phyloP scores from a whole-genome alignment of 2,888 invertebrate genomes.

The Dendrolimus houi region DNA sequence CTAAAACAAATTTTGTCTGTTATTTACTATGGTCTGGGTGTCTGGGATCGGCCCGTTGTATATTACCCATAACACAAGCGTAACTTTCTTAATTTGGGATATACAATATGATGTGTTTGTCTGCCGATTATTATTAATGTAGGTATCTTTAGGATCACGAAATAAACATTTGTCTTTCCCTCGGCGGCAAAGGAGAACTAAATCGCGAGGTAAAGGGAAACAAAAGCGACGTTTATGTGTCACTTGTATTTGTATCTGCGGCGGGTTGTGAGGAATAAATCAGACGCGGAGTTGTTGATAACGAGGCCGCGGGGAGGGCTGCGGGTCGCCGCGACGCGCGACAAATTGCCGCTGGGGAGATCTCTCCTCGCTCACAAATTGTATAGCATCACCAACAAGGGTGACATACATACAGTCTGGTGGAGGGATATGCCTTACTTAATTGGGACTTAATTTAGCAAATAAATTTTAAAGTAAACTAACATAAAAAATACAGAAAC shows the following conservation, averaged over 20 bases:
- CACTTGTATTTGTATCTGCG: conserved; percentile 50
- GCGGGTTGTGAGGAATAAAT: conserved; percentile 52
- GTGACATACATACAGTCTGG: not conserved
- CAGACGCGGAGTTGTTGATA: conserved; percentile 45
- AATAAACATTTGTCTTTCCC: conserved; percentile 13
- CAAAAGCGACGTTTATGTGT: conserved; percentile 73
- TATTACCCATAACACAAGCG: too few species aligned
- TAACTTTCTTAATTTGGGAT: too few species aligned
- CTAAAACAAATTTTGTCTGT: too few species aligned
- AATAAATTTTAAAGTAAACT: too few species aligned
- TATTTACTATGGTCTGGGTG: too few species aligned
- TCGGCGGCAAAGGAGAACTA: conserved; percentile 27
- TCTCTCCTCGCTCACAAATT: conserved; percentile 18
- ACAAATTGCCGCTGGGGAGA: conserved; percentile 61
- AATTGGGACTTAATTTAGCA: too few species aligned
- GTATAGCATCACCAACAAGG: conserved; percentile 13
- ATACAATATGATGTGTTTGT: too few species aligned
- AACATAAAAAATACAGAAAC: too few species aligned
- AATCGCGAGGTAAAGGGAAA: conserved; percentile 60
- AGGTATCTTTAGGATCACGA: conserved; percentile 4
- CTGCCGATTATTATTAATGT: too few species aligned
- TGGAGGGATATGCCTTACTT: too few species aligned
- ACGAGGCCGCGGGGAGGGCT: conserved; percentile 51
- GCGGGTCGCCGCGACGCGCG: conserved; percentile 30
- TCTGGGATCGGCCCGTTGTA: too few species aligned